These are phyloP conservation scores for Acanthosoma haemorrhoidale DNA, from an alignment of 2,888 invertebrate genomes.

Conservation along the genomic window DNA sequence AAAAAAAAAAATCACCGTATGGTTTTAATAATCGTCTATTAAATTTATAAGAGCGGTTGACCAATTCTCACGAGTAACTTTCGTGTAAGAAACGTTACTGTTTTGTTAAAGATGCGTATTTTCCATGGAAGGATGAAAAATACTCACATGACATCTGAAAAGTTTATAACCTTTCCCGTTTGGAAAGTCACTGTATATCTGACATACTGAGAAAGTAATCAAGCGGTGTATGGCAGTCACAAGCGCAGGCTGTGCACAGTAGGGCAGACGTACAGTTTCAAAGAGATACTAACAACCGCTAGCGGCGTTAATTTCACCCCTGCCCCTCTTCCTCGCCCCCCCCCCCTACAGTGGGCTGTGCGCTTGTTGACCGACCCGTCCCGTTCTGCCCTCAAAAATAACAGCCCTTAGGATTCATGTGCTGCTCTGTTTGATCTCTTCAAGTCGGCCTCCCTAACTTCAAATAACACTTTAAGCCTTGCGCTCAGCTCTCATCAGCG, in stretches of 20 bases:
- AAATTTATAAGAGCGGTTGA: too few species aligned
- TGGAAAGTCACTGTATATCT: too few species aligned
- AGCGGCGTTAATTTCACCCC: neutral
- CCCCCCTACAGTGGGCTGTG: neutral
- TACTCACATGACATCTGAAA: too few species aligned
- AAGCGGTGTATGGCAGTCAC: neutral
- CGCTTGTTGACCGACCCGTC: constrained; percentile 1
- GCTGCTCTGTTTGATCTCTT: neutral
- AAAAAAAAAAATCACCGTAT: too few species aligned
- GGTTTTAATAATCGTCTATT: too few species aligned
- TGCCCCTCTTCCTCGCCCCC: too few species aligned
- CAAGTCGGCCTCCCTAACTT: neutral
- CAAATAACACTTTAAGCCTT: neutral
- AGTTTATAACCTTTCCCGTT: too few species aligned
- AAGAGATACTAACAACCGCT: neutral
- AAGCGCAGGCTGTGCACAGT: neutral
- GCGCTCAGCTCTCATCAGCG: neutral
- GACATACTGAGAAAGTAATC: constrained; percentile 4
- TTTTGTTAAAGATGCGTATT: too few species aligned
- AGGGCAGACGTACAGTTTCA: too few species aligned
- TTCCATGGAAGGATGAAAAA: too few species aligned
- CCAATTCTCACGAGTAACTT: too few species aligned
- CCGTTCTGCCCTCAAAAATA: neutral
- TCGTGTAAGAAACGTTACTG: too few species aligned
- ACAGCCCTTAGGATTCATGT: neutral